These are phyloP conservation scores for Goniozus legneri DNA, from an alignment of 1,140 invertebrate genomes.

Conservation along the genomic window DNA sequence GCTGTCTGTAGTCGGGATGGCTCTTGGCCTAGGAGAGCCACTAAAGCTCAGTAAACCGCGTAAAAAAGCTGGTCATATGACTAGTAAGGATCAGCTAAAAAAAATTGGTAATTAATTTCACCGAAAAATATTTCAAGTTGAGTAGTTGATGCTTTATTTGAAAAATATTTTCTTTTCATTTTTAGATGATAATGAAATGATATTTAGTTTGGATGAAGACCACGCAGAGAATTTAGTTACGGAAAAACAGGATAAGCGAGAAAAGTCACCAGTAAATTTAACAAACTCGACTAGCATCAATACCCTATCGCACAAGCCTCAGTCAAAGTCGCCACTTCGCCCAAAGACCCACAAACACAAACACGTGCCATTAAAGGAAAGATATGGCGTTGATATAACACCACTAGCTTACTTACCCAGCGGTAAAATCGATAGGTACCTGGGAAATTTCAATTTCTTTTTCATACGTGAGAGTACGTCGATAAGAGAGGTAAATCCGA, in stretches of 20 bases:
- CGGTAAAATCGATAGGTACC: conserved; percentile 75
- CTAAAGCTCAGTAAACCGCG: conserved; percentile 49
- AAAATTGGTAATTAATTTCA: conserved; percentile 31
- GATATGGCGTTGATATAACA: conserved; percentile 80
- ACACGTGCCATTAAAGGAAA: conserved; percentile 59
- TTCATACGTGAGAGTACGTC: conserved; percentile 93
- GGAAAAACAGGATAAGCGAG: conserved; percentile 8
- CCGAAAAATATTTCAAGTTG: background rate
- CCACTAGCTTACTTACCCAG: conserved; percentile 80
- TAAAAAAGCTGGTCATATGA: conserved; percentile 35
- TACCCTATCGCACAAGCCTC: conserved; percentile 24
- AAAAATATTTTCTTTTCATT: conserved; percentile 11
- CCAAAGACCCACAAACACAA: conserved; percentile 37
- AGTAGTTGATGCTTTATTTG: background rate
- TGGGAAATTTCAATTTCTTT: conserved; percentile 93
- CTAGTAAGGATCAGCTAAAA: conserved; percentile 46
- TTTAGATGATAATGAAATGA: conserved; percentile 59
- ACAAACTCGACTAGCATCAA: conserved; percentile 19
- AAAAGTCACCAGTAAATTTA: conserved; percentile 1
- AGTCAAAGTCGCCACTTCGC: conserved; percentile 42
- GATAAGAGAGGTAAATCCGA: conserved; percentile 71
- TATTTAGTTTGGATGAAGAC: conserved; percentile 72
- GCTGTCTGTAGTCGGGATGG: conserved; percentile 73
- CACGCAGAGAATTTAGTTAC: conserved; percentile 31
- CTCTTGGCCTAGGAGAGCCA: conserved; percentile 65